These are phyloP conservation scores for Bombus confusus DNA, from an alignment of 1,140 invertebrate genomes.

Conservation along the genomic window DNA sequence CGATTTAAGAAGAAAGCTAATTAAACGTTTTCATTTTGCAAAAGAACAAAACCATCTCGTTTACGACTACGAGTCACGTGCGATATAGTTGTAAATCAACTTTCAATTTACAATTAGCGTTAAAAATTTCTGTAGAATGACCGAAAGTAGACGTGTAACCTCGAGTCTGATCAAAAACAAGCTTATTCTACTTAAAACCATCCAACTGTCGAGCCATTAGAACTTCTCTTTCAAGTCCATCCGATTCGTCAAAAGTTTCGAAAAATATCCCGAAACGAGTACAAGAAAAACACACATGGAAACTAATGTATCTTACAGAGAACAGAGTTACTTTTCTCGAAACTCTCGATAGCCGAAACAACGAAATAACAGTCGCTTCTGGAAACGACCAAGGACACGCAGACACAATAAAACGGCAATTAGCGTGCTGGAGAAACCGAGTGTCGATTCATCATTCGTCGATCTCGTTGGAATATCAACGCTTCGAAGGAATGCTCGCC, in stretches of 20 bases:
- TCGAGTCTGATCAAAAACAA: background rate
- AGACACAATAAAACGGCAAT: conserved; percentile 20
- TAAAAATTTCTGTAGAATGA: no score
- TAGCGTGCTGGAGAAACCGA: conserved; percentile 14
- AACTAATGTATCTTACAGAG: background rate
- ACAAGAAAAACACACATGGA: background rate
- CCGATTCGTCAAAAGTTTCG: no score
- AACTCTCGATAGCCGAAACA: background rate
- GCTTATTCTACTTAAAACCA: background rate
- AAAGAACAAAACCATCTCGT: no score
- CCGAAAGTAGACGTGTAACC: no score
- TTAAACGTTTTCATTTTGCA: no score
- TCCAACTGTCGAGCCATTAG: background rate
- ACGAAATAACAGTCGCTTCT: background rate
- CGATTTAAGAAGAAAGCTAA: no score
- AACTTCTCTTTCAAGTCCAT: background rate
- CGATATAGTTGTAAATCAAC: no score
- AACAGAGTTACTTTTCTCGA: background rate
- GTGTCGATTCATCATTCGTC: conserved; percentile 25
- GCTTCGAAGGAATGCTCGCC: conserved; percentile 1
- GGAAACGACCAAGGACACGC: background rate
- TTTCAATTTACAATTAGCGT: no score
- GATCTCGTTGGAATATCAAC: conserved; percentile 11
- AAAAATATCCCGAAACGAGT: background rate
- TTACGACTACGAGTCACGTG: no score